Evolutionary conservation across 2,888 invertebrate genomes (phyloP).

Genomic region (Halictus quadricinctus): DNA sequence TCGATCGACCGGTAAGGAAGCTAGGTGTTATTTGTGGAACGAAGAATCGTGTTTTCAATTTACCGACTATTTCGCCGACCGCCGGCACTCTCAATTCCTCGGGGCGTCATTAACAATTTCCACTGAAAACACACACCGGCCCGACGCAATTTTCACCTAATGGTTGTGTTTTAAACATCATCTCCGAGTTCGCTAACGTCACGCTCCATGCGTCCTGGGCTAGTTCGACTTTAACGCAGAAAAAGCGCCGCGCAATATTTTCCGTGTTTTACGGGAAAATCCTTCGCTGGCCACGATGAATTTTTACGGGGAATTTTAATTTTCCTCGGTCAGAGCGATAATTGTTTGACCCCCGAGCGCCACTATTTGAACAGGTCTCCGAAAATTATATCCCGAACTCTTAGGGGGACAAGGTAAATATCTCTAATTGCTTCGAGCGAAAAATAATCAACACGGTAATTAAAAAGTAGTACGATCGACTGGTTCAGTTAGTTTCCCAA

Average conservation of each 20-base stretch:
- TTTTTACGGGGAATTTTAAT: background rate
- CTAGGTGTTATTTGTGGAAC: background rate
- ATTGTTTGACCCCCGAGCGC: background rate
- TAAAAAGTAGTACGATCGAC: background rate
- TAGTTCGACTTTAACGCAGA: background rate
- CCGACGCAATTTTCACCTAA: constrained; percentile 13
- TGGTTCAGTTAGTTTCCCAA: background rate
- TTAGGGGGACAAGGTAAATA: background rate
- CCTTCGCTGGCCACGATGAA: background rate
- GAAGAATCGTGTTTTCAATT: constrained; percentile 3
- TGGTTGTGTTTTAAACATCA: constrained; percentile 17
- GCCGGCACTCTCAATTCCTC: constrained; percentile 6
- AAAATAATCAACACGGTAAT: background rate
- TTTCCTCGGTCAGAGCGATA: background rate
- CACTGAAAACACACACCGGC: constrained; percentile 4
- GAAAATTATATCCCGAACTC: background rate
- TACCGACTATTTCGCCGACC: background rate
- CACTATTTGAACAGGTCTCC: background rate
- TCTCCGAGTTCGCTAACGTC: background rate
- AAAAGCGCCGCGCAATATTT: background rate
- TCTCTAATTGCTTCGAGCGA: background rate
- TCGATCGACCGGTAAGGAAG: background rate
- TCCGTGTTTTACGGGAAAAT: background rate
- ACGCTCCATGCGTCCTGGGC: background rate
- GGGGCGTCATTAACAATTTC: constrained; percentile 8